These are phyloP conservation scores for Julus scanicus DNA, from an alignment of 2,888 invertebrate species.

Conservation along the genomic window DNA sequence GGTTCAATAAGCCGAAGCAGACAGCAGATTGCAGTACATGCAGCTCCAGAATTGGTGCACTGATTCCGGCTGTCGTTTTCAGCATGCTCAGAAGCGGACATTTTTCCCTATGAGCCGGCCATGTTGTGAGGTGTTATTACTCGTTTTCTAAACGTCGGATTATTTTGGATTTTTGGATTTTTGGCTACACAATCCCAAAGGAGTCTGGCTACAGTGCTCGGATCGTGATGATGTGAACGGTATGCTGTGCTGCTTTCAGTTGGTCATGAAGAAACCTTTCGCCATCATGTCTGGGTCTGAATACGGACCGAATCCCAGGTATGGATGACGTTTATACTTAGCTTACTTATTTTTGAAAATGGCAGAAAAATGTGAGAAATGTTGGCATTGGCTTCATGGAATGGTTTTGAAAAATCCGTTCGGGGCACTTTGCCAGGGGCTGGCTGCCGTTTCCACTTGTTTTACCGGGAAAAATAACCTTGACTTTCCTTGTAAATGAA, in stretches of 20 bases:
- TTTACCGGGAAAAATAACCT: not conserved
- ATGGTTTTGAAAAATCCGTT: not conserved
- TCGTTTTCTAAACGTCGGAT: not conserved
- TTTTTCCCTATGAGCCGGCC: not conserved
- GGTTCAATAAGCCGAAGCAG: conserved; percentile 26
- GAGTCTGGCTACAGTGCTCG: not conserved
- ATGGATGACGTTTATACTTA: not conserved
- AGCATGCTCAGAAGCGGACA: not conserved
- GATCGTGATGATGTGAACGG: conserved; percentile 9
- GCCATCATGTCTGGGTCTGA: conserved; percentile 45
- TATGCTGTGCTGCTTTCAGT: conserved; percentile 48
- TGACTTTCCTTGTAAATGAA: not conserved
- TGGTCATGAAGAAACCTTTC: conserved; percentile 49
- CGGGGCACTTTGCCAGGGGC: not conserved
- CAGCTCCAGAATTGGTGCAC: conserved; percentile 24
- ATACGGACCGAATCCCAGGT: conserved; percentile 46
- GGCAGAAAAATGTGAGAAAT: not conserved
- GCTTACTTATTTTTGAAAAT: not conserved
- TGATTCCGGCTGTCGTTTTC: not conserved
- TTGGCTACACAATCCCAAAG: not conserved
- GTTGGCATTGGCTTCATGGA: not conserved
- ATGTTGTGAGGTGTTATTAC: not conserved
- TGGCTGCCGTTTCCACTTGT: not conserved
- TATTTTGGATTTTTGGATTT: not conserved
- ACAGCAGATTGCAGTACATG: conserved; percentile 20